Percentiles rank a stretch among this genome's conserved stretches.
phyloP scores from a whole-genome alignment of 1,140 invertebrate genomes.

The Cyclargus thomasi region DNA sequence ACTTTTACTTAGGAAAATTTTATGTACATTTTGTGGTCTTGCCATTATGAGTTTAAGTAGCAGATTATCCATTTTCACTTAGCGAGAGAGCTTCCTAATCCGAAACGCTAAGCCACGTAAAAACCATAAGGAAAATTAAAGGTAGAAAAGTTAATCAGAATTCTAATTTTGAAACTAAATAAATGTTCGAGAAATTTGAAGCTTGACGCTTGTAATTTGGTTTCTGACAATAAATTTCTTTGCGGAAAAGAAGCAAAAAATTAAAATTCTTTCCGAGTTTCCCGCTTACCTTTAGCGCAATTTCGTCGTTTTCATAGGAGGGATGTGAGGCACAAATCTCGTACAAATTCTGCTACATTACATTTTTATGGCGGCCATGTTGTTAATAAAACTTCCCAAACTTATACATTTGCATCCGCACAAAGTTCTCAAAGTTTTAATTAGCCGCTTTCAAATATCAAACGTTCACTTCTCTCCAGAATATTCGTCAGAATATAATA shows the following conservation, averaged over 20 bases:
- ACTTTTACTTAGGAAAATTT: not conserved
- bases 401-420: constrained; percentile 37
- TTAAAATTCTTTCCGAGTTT: constrained; percentile 60
- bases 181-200: constrained; percentile 39
- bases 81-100: constrained; percentile 7
- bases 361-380: constrained; percentile 39
- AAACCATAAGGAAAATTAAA: constrained; percentile 36
- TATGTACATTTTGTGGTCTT: not conserved
- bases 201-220: constrained; percentile 45
- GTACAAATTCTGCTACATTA: constrained; percentile 41
- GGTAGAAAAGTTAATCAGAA: constrained; percentile 39
- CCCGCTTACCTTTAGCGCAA: constrained; percentile 41
- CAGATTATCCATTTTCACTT: constrained; percentile 13
- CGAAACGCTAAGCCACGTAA: not conserved
- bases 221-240: constrained; percentile 62
- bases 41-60: not conserved
- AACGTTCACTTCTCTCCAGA: constrained; percentile 25
- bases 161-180: constrained; percentile 33
- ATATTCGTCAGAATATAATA: constrained; percentile 26
- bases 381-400: constrained; percentile 42
- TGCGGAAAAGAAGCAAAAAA: constrained; percentile 56
- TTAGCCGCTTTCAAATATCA: constrained; percentile 32
- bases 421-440: constrained; percentile 40
- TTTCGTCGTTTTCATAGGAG: constrained; percentile 57
- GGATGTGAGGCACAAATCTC: constrained; percentile 49